phyloP scores from a whole-genome alignment of 1,140 invertebrate genomes.

The Geopemphigus sp. region DNA sequence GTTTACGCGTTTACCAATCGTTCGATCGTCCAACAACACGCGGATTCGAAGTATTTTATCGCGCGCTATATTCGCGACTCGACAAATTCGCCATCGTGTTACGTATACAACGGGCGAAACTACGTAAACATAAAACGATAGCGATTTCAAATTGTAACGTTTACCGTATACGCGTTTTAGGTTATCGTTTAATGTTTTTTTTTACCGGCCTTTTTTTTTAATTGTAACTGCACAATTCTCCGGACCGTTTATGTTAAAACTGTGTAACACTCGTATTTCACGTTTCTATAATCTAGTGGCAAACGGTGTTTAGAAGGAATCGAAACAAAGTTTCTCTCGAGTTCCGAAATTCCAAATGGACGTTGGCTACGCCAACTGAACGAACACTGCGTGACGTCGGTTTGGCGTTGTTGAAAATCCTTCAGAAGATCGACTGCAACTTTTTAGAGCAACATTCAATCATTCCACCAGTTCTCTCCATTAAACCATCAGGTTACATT shows the following conservation, averaged over 20 bases:
- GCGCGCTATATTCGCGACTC: too few species aligned
- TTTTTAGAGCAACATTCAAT: slow-evolving; percentile 58
- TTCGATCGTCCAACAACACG: too few species aligned
- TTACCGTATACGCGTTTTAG: too few species aligned
- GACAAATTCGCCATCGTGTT: too few species aligned
- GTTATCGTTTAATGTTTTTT: too few species aligned
- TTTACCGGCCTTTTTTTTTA: too few species aligned
- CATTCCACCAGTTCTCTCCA: slow-evolving; percentile 54
- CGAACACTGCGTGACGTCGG: slow-evolving; percentile 59
- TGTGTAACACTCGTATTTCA: background rate
- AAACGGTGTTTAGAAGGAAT: slow-evolving; percentile 63
- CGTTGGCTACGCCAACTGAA: slow-evolving; percentile 56
- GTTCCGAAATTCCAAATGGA: slow-evolving; percentile 67
- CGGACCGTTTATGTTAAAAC: background rate
- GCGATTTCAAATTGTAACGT: too few species aligned
- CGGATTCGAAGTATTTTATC: too few species aligned
- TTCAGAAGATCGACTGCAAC: slow-evolving; percentile 58
- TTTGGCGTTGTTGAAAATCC: slow-evolving; percentile 59
- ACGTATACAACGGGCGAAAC: background rate
- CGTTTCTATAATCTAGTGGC: slow-evolving; percentile 59
- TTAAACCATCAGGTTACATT: slow-evolving; percentile 53
- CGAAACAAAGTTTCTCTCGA: slow-evolving; percentile 67
- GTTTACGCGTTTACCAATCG: too few species aligned
- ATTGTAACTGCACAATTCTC: too few species aligned
- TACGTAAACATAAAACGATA: background rate